Evolutionary conservation across 2,797 vertebrate genomes (phyloP), one percentile per base, ranked within the genome.

Genomic region (Crocodylus rhombifer): DNA sequence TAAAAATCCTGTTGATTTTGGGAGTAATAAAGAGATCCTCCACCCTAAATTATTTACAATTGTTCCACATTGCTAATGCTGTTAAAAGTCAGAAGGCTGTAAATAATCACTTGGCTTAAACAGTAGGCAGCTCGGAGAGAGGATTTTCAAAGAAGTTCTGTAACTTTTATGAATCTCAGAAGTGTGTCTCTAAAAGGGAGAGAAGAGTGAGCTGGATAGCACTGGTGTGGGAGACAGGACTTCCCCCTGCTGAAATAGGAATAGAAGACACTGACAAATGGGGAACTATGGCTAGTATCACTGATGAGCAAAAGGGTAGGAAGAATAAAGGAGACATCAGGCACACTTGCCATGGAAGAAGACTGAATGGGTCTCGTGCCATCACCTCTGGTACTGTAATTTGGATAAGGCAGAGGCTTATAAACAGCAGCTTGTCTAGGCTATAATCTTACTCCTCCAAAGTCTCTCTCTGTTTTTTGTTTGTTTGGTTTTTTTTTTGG

Each of bases 21-120:
- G 7, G 14, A 0, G 4, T 86, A 14, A 26, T 25, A 28, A 86
- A 85, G 28, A 0, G 20, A 67, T 9, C n/a, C 17, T n/a, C 28
- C n/a, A 8, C 63, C 15, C 63, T n/a, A 65, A 26, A 65, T 65
- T n/a, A 26, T n/a, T 65, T 65, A 65, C 28, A 65, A 65, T 65
- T 90, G 58, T 25, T n/a, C 33, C 42, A 78, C 89, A 86, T 21
- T n/a, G 36, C 30, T 30, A 30, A 67, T 65, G 2, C 28, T 28
- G 28, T n/a, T 65, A 65, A 64, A 28, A 28, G n/a, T 17, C n/a
- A 7, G 14, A 65, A 2, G 28, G 28, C 6, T 26, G 26, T 1
- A 5, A 5, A 7, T n/a, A 80, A n/a, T 62, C 33, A 62, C 3
- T 1, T 0, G 33, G 84, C 62, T 12, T 28, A 65, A 65, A 65